These are phyloP conservation scores for Romanogobio albipinnatus DNA, from an alignment of 2,113 vertebrate species.

Conservation along the genomic window DNA sequence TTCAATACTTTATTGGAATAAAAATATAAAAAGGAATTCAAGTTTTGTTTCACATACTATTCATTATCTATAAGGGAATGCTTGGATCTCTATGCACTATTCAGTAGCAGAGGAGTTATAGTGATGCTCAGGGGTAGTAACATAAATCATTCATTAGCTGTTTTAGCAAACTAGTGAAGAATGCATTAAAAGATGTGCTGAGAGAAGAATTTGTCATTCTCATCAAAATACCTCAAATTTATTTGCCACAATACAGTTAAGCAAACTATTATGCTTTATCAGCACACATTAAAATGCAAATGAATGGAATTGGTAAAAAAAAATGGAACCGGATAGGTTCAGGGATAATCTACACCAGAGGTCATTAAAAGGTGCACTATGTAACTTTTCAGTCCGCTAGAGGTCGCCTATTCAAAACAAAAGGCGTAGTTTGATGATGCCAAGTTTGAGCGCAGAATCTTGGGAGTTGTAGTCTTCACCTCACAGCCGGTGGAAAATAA, in stretches of 20 bases:
- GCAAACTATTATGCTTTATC: background rate
- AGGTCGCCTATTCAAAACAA: too few species aligned
- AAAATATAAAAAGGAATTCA: background rate
- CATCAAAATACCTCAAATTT: background rate
- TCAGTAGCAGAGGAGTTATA: conserved; percentile 3
- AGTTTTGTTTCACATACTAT: background rate
- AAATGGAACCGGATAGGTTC: background rate
- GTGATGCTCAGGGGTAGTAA: background rate
- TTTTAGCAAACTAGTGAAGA: conserved; percentile 2
- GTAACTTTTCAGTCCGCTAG: too few species aligned
- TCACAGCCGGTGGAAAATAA: too few species aligned
- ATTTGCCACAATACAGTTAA: background rate
- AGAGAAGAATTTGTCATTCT: background rate
- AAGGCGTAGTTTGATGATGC: too few species aligned
- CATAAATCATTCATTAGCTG: background rate
- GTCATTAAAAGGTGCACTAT: background rate
- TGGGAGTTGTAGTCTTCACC: too few species aligned
- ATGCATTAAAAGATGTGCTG: background rate
- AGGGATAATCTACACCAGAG: background rate
- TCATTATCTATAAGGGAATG: conserved; percentile 1
- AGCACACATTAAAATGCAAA: background rate
- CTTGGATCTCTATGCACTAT: conserved; percentile 3
- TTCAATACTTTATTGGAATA: conserved; percentile 8
- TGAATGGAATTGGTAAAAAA: background rate
- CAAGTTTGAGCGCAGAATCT: too few species aligned